Evolutionary conservation across 2,888 invertebrate genomes (phyloP).

Genomic region (Megalurothrips usitatus): DNA sequence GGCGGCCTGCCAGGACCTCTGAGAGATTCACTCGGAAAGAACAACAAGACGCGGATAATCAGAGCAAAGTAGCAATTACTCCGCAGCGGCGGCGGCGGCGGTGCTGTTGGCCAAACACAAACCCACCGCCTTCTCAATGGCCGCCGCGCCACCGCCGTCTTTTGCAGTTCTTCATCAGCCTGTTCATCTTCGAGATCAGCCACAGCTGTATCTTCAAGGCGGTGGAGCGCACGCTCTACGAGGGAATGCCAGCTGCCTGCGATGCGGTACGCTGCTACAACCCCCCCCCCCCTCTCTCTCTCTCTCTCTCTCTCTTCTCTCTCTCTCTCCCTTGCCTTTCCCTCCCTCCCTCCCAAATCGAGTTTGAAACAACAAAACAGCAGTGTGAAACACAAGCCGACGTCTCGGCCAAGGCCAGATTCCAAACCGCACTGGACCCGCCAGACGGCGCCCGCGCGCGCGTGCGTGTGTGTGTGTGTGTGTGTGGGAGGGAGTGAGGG

Average conservation of each 20-base stretch:
- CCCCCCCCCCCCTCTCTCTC: no score
- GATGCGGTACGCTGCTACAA: background rate
- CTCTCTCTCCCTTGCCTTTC: no score
- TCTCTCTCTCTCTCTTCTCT: no score
- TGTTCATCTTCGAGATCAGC: slow-evolving; percentile 26
- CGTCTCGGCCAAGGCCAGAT: slow-evolving; percentile 14
- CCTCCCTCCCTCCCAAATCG: no score
- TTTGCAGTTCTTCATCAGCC: slow-evolving; percentile 20
- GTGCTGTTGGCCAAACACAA: no score
- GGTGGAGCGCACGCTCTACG: slow-evolving; percentile 18
- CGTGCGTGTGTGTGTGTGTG: background rate
- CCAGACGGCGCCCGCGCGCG: background rate
- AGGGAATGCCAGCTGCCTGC: slow-evolving; percentile 6
- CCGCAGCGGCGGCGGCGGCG: no score
- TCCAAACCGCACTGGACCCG: slow-evolving; percentile 7
- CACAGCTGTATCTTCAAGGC: slow-evolving; percentile 19
- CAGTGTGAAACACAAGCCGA: slow-evolving; percentile 6
- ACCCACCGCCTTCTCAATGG: no score
- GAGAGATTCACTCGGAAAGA: background rate
- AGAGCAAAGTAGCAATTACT: no score
- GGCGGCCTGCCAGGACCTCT: background rate
- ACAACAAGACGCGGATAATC: no score
- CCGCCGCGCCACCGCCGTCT: no score
- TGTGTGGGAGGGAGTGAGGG: background rate
- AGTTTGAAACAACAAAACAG: slow-evolving; percentile 7